Percentiles rank a stretch among this genome's conserved stretches.
phyloP scores from a whole-genome alignment of 2,888 invertebrate species.

The Deilephila porcellus region DNA sequence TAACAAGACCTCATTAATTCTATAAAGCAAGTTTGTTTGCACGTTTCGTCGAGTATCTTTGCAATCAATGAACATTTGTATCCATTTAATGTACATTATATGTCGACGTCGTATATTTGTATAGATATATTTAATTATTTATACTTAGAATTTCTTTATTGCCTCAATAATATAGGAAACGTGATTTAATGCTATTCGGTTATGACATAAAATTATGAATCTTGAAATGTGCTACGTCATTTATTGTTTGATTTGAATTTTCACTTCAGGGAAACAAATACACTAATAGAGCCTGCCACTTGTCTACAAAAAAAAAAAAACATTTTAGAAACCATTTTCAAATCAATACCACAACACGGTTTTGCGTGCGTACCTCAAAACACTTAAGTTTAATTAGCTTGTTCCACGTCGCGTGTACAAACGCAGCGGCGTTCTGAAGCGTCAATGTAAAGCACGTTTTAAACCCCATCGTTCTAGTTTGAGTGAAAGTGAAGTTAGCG shows the following conservation, averaged over 20 bases:
- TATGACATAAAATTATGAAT: no score
- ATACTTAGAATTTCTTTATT: not conserved
- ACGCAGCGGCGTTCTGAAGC: not conserved
- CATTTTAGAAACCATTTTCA: not conserved
- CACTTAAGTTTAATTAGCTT: not conserved
- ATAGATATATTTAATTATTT: not conserved
- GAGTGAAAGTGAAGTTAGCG: conserved; percentile 49
- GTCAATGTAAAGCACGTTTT: conserved; percentile 20
- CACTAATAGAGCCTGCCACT: no score
- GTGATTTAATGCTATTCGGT: no score
- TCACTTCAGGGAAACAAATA: no score
- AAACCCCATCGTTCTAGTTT: conserved; percentile 34
- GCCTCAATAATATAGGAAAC: no score
- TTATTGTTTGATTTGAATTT: no score
- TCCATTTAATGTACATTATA: not conserved
- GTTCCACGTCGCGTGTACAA: conserved; percentile 13
- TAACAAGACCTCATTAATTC: not conserved
- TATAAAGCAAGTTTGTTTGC: not conserved
- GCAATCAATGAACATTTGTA: not conserved
- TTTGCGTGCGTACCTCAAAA: not conserved
- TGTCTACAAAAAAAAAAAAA: not conserved
- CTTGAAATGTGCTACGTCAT: no score
- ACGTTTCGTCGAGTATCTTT: not conserved
- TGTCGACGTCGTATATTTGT: not conserved
- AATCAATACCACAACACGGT: not conserved